Conservation (phyloP, 2,888 invertebrate genomes). For the Euclidia mi region DNA sequence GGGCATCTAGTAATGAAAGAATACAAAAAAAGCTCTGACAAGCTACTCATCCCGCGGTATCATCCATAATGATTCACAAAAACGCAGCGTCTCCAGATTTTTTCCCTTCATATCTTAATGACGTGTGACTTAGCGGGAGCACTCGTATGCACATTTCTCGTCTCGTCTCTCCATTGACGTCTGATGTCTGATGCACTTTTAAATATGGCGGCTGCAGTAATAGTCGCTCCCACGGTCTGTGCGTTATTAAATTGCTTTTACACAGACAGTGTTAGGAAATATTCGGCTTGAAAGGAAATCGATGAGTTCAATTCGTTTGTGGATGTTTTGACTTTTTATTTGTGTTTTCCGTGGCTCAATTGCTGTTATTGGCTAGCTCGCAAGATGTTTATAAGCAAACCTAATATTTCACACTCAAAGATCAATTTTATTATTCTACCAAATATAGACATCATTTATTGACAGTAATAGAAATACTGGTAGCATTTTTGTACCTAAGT, state of each 20-base stretch:
- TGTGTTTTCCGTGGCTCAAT: neutral
- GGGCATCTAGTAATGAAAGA: constrained; percentile 14
- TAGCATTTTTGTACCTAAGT: too few species aligned
- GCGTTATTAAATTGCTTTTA: constrained; percentile 64
- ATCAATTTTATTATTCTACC: too few species aligned
- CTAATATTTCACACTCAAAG: too few species aligned
- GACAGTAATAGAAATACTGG: too few species aligned
- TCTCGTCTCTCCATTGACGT: constrained; percentile 19
- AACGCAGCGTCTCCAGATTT: constrained; percentile 50
- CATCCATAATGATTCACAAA: constrained; percentile 48
- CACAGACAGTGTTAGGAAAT: constrained; percentile 41
- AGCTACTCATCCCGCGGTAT: constrained; percentile 24
- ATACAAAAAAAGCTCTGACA: constrained; percentile 26
- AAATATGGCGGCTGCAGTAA: constrained; percentile 66
- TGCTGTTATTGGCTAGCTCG: too few species aligned
- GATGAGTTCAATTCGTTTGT: constrained; percentile 15
- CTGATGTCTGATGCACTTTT: constrained; percentile 75
- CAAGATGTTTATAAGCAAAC: too few species aligned
- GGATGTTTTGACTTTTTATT: neutral
- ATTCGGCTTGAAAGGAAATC: constrained; percentile 33
- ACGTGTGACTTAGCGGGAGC: constrained; percentile 53
- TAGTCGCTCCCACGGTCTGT: constrained; percentile 69
- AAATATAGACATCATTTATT: too few species aligned
- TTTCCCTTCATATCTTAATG: constrained; percentile 66
- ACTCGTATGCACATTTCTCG: constrained; percentile 10